phyloP scores from a whole-genome alignment of 2,888 invertebrate genomes.

The Morpho helenor region DNA sequence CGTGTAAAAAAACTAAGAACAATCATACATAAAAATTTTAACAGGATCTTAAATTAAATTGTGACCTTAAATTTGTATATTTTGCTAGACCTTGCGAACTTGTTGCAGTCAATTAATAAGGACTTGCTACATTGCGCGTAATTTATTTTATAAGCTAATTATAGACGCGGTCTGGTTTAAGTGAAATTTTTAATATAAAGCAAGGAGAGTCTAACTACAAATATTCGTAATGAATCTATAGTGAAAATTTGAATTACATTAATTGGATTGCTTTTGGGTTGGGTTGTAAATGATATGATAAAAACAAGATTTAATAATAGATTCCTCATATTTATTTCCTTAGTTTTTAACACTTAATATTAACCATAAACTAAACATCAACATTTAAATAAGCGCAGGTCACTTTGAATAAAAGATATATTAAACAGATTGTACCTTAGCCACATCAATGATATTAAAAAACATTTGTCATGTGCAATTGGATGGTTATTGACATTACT shows the following conservation, averaged over 20 bases:
- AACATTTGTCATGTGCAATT: not conserved
- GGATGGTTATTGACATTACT: not conserved
- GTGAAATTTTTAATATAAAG: not conserved
- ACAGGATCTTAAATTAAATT: conserved; percentile 2
- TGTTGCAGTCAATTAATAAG: conserved; percentile 6
- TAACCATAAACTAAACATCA: conserved; percentile 43
- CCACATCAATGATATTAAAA: conserved; percentile 26
- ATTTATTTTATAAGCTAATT: conserved; percentile 2
- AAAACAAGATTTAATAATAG: conserved; percentile 24
- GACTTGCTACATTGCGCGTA: not conserved
- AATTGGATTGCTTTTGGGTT: no score
- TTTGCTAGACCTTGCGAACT: conserved; percentile 8
- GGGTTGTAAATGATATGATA: not conserved
- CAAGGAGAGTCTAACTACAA: not conserved
- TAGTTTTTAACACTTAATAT: conserved; percentile 60
- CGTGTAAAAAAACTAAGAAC: no score
- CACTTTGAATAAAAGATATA: conserved; percentile 11
- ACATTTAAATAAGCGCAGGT: conserved; percentile 28
- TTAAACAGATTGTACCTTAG: conserved; percentile 23
- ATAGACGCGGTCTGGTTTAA: conserved; percentile 2
- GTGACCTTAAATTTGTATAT: conserved; percentile 8
- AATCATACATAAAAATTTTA: no score
- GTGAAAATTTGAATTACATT: no score
- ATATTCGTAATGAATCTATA: not conserved
- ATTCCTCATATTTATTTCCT: conserved; percentile 76